Evolutionary conservation across 2,888 invertebrate species (phyloP).

Genomic region (Strigamia maritima): DNA sequence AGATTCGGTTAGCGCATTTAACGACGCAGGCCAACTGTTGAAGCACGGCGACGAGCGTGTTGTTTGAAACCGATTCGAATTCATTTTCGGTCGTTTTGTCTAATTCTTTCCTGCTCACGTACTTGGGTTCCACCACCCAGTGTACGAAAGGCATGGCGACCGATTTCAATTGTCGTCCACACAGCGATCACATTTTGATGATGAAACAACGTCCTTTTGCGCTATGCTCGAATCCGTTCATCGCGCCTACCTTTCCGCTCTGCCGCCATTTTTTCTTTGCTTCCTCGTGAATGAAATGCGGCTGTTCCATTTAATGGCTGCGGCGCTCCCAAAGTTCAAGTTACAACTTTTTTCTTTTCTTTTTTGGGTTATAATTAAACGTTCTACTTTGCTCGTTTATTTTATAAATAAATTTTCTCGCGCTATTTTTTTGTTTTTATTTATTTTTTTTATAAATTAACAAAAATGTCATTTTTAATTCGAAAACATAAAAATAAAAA

Average conservation of each 20-base stretch:
- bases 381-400: no score
- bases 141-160: constrained; percentile 77
- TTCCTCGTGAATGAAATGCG: not conserved
- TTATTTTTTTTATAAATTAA: no score
- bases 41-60: constrained; percentile 77
- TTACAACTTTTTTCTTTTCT: not conserved
- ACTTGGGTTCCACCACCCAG: constrained; percentile 76
- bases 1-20: constrained; percentile 78
- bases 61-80: constrained; percentile 83
- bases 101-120: constrained; percentile 67
- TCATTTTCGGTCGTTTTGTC: constrained; percentile 57
- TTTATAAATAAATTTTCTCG: no score
- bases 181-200: not conserved
- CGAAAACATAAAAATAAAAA: no score
- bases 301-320: not conserved
- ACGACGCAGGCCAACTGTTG: constrained; percentile 81
- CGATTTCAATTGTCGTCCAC: not conserved
- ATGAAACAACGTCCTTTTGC: not conserved
- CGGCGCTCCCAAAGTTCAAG: not conserved
- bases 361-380: no score
- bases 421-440: no score
- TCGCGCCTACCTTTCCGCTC: not conserved
- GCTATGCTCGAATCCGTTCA: not conserved
- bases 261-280: not conserved
- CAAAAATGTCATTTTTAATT: no score